Percentiles rank a stretch among this genome's conserved stretches.
Evolutionary conservation across 2,797 vertebrate genomes (phyloP).

Genomic region (Pelobates cultripes): DNA sequence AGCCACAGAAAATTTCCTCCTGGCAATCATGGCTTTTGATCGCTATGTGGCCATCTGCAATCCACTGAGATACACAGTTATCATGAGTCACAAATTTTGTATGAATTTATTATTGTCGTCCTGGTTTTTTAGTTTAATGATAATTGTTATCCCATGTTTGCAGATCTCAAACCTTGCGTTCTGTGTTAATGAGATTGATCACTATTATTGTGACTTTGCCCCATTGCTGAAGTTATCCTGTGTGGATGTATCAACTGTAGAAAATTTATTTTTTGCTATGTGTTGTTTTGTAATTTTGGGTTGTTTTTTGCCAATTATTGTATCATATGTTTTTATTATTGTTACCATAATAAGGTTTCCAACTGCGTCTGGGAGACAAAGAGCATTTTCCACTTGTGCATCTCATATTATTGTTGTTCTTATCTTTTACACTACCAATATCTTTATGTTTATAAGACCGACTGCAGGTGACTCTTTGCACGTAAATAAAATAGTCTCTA

Average conservation of each 20-base stretch:
- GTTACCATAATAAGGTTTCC: not conserved
- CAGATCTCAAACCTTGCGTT: no score
- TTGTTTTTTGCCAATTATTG: conserved; percentile 31
- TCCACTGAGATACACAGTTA: no score
- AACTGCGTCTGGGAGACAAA: conserved; percentile 5
- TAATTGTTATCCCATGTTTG: no score
- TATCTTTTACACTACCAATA: conserved; percentile 8
- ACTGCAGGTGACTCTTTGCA: not conserved
- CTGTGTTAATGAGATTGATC: no score
- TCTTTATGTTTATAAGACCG: conserved; percentile 29
- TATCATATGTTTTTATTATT: conserved; percentile 19
- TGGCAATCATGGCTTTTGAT: no score
- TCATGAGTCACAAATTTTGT: no score
- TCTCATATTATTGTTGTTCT: conserved; percentile 26
- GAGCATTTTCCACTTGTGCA: conserved; percentile 31
- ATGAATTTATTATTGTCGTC: no score
- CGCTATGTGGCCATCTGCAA: no score
- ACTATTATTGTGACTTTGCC: conserved; percentile 61
- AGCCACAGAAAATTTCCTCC: no score
- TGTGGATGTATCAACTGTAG: conserved; percentile 38
- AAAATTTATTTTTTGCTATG: conserved; percentile 36
- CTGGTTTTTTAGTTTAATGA: no score
- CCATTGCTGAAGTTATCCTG: conserved; percentile 59
- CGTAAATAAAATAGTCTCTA: conserved; percentile 25
- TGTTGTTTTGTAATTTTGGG: conserved; percentile 29